Evolutionary conservation across 2,113 vertebrate genomes (phyloP).

Genomic region (Orientallactaga bullata): DNA sequence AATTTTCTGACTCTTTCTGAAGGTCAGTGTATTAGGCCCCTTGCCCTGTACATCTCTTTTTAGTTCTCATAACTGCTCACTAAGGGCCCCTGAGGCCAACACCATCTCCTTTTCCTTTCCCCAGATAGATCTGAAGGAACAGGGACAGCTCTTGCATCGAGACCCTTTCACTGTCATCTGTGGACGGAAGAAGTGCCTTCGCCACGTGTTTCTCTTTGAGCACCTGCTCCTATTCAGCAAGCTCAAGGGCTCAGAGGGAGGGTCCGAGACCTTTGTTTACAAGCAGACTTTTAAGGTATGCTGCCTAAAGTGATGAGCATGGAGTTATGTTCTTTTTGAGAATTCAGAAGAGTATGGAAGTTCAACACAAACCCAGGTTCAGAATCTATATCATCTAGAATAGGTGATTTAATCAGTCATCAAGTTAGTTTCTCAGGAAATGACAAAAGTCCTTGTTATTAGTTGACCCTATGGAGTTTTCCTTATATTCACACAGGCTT

Average conservation of each 20-base stretch:
- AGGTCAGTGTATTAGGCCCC: not conserved
- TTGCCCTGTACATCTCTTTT: not conserved
- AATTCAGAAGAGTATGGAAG: constrained; percentile 6
- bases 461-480: not conserved
- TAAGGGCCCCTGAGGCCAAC: not conserved
- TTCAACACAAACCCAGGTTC: not conserved
- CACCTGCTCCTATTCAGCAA: constrained; percentile 93
- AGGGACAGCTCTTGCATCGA: constrained; percentile 92
- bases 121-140: constrained; percentile 88
- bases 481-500: not conserved
- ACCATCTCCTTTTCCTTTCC: constrained; percentile 45
- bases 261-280: constrained; percentile 86
- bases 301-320: not conserved
- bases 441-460: not conserved
- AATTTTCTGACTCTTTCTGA: constrained; percentile 9
- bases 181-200: constrained; percentile 90
- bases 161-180: constrained; percentile 91
- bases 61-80: not conserved
- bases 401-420: not conserved
- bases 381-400: constrained; percentile 33
- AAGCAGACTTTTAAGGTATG: constrained; percentile 81
- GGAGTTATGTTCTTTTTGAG: not conserved
- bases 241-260: constrained; percentile 88
- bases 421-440: not conserved
- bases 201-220: constrained; percentile 94